phyloP scores from a whole-genome alignment of 2,797 vertebrate genomes.

The Enteromius radiatus region DNA sequence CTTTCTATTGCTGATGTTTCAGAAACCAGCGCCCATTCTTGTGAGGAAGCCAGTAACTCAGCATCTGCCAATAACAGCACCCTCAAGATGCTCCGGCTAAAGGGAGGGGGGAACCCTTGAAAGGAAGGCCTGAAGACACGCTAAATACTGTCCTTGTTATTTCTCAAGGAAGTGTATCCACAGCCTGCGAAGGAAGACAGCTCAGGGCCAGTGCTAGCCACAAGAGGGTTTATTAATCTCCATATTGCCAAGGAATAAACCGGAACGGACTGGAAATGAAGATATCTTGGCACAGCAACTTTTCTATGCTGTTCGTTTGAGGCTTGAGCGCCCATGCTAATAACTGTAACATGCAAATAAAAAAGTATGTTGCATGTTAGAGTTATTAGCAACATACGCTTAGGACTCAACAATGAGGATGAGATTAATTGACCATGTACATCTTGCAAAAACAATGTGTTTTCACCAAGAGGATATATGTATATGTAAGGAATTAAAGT shows the following conservation, averaged over 20 bases:
- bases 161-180: constrained; percentile 77
- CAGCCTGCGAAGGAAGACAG: constrained; percentile 70
- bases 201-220: constrained; percentile 41
- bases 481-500: no score
- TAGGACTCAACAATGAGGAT: neutral
- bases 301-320: constrained; percentile 20
- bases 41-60: constrained; percentile 68
- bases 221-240: constrained; percentile 47
- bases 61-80: constrained; percentile 74
- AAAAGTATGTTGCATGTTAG: neutral
- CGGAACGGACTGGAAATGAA: constrained; percentile 23
- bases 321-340: neutral
- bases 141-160: constrained; percentile 74
- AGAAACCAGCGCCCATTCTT: constrained; percentile 66
- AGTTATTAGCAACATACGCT: neutral
- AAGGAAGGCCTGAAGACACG: constrained; percentile 59
- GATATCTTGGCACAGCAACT: neutral
- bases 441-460: neutral
- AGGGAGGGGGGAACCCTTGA: constrained; percentile 68
- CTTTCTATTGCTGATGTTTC: constrained; percentile 39
- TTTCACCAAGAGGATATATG: neutral
- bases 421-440: neutral
- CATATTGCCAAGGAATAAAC: constrained; percentile 39
- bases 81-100: constrained; percentile 67
- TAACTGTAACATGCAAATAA: neutral